These are phyloP conservation scores for Lasioglossum villosulum DNA, from an alignment of 2,888 invertebrate genomes.

Conservation along the genomic window DNA sequence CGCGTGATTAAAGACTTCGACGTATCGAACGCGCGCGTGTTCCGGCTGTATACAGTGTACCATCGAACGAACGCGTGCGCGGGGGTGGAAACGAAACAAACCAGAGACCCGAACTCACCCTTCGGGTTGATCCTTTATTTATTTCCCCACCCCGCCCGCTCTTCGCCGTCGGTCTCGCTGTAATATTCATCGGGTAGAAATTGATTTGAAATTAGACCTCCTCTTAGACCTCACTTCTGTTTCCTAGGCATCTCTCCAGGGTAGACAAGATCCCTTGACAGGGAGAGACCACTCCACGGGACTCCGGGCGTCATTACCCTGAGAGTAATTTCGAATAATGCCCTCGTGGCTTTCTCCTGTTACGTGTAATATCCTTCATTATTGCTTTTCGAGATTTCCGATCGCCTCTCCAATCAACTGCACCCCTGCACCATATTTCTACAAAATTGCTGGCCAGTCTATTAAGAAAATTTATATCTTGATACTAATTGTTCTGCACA, in stretches of 20 bases:
- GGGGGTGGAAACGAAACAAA: constrained; percentile 18
- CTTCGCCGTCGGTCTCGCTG: constrained; percentile 68
- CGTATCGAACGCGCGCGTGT: constrained; percentile 68
- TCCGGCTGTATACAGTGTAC: constrained; percentile 29
- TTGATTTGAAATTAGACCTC: constrained; percentile 82
- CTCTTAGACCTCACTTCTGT: constrained; percentile 71
- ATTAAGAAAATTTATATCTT: too few species aligned
- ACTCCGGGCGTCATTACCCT: constrained; percentile 40
- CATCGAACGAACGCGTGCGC: constrained; percentile 9
- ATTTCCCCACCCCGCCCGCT: constrained; percentile 69
- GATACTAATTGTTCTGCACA: too few species aligned
- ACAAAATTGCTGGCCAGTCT: not conserved
- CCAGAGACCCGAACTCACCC: constrained; percentile 44
- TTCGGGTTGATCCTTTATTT: constrained; percentile 78
- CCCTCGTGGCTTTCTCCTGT: constrained; percentile 39
- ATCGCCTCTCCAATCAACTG: not conserved
- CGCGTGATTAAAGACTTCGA: constrained; percentile 74
- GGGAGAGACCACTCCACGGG: constrained; percentile 70
- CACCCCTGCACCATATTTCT: not conserved
- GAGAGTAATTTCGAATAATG: constrained; percentile 42
- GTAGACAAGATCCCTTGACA: constrained; percentile 49
- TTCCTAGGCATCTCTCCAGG: constrained; percentile 54
- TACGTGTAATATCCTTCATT: constrained; percentile 12
- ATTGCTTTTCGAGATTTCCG: constrained; percentile 5
- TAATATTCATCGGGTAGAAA: constrained; percentile 83